Evolutionary conservation across 2,113 vertebrate species (phyloP).

Genomic region (Uria lomvia): DNA sequence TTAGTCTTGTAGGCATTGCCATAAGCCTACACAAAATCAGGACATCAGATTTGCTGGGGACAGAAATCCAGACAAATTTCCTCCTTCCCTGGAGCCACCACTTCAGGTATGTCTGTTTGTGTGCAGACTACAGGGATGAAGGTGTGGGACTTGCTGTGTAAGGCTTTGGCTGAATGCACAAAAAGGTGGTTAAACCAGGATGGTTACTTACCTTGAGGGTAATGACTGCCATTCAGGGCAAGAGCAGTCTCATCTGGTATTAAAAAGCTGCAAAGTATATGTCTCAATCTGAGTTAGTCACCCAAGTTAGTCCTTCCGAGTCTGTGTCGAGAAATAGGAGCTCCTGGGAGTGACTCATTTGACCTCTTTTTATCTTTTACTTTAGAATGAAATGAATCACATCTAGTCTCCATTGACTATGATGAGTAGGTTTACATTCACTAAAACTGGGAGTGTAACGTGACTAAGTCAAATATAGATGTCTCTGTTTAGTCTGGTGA

Average conservation of each 20-base stretch:
- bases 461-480: background rate
- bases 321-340: background rate
- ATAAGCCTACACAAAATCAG: background rate
- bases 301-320: background rate
- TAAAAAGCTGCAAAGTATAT: background rate
- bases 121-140: background rate
- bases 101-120: background rate
- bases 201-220: background rate
- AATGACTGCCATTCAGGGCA: background rate
- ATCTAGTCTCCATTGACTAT: background rate
- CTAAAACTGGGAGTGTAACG: background rate
- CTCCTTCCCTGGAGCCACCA: background rate
- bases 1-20: background rate
- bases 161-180: background rate
- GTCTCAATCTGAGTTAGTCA: background rate
- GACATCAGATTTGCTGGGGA: background rate
- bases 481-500: background rate
- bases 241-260: background rate
- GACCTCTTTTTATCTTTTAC: background rate
- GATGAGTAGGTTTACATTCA: background rate
- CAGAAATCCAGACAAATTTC: background rate
- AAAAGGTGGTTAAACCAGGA: background rate
- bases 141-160: too few species aligned
- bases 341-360: background rate
- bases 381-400: background rate